A percentile compares a stretch with the other conserved stretches of the same genome.
Conservation (phyloP, 64 coral and sea anemone genomes). For the Cladopsammia gracilis region DNA sequence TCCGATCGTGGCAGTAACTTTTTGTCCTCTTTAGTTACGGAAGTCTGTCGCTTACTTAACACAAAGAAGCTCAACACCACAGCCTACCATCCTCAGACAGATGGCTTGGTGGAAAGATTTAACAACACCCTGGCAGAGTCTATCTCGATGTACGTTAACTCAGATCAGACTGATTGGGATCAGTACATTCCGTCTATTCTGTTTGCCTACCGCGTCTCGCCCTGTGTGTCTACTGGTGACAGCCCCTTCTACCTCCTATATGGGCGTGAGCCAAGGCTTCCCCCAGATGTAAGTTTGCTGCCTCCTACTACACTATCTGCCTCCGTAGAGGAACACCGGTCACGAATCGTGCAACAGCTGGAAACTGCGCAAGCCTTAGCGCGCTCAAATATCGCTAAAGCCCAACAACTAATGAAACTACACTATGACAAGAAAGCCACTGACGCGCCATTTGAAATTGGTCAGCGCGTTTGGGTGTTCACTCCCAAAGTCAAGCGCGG, state of each 20-base stretch:
- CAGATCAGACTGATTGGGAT: constrained; percentile 18
- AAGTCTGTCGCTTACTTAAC: constrained; percentile 22
- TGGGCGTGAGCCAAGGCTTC: neutral
- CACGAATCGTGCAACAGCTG: neutral
- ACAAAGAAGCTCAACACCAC: constrained; percentile 34
- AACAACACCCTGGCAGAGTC: constrained; percentile 22
- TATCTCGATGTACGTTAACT: constrained; percentile 10
- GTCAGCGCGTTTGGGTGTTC: constrained; percentile 15
- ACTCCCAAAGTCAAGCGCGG: neutral
- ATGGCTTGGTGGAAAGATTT: constrained; percentile 24
- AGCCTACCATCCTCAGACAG: constrained; percentile 15
- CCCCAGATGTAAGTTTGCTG: neutral
- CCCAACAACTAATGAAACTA: constrained; percentile 39
- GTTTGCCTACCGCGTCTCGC: neutral
- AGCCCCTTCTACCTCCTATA: constrained; percentile 17
- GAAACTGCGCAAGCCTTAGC: neutral
- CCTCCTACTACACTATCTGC: neutral
- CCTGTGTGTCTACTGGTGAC: neutral
- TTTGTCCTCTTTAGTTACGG: neutral
- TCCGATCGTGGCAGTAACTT: constrained; percentile 51
- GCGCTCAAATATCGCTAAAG: neutral
- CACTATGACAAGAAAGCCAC: neutral
- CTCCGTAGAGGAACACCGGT: neutral
- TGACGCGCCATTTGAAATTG: neutral
- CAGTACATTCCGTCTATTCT: neutral